Percentiles rank a stretch among this genome's conserved stretches.
These are phyloP conservation scores for Diplodus puntazzo DNA, from an alignment of 2,797 vertebrate species.

Conservation along the genomic window DNA sequence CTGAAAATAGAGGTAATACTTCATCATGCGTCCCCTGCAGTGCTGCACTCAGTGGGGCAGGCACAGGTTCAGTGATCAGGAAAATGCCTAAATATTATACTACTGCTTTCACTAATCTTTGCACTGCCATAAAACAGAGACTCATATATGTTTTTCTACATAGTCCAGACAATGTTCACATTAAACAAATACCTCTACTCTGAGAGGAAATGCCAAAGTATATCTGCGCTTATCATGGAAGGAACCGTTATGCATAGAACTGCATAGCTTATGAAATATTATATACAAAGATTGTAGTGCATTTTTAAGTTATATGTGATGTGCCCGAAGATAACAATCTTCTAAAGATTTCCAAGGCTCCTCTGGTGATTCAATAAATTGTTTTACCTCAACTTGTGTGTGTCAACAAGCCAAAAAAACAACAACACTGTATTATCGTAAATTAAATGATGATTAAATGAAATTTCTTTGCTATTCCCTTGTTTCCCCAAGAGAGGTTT, in stretches of 20 bases:
- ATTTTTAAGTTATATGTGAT: not conserved
- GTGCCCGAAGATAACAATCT: not conserved
- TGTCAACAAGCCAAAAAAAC: not conserved
- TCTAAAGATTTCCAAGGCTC: not conserved
- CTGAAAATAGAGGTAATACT: not conserved
- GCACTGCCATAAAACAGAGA: too few relatives aligned
- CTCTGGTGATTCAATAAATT: not conserved
- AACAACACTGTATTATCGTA: not conserved
- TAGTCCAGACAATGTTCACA: not conserved
- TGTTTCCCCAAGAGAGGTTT: not conserved
- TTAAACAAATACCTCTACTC: not conserved
- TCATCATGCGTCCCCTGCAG: not conserved
- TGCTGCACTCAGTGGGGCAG: not conserved
- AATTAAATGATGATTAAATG: too few relatives aligned
- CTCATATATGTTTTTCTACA: too few relatives aligned
- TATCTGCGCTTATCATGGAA: constrained; percentile 9
- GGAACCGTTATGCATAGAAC: not conserved
- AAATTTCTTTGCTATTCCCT: not conserved
- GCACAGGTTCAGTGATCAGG: not conserved
- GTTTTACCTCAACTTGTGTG: not conserved
- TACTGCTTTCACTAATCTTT: not conserved
- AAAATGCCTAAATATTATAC: not conserved
- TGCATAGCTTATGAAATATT: not conserved
- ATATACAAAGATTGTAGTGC: not conserved
- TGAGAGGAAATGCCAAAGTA: not conserved